Base-by-base conservation (phyloP, 2,797 vertebrate species). In the Myotis myotis region DNA sequence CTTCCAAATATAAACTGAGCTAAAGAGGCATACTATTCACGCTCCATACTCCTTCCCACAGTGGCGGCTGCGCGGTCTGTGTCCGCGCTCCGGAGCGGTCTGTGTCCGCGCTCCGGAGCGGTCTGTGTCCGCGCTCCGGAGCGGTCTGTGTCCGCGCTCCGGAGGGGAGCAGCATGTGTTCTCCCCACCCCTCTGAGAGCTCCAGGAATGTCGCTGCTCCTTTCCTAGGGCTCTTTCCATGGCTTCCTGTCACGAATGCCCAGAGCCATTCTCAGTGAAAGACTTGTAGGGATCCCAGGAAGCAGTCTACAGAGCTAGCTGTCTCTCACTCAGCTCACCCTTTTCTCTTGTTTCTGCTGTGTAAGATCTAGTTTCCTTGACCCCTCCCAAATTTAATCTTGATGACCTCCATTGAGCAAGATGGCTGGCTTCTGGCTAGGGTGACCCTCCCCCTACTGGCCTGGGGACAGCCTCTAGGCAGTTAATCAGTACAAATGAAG, bases 21-120 rank as follows among this genome's bases (percentile, higher is more conserved):
- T 75, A 53, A 55, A 41, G 33, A 55, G 49, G 2, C 5, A 80
- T 0, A 2, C 68, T 5, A 68, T 10, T 8, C n/a, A 36, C 20
- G n/a, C n/a, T 66, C 64, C n/a, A 19, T 66, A n/a, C 64, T 19
- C 3, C 19, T 66, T 33, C 16, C 30, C 30, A 33, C n/a, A 68
- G 64, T 68, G 64, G 17, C 64, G 64, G 17, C 64, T 68, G 64
- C 3, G 5, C n/a, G 10, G 64, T 68, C n/a, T 70, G 36, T 13
- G 19, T 38, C 22, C 1, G 1, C 20, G 30, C 4, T 64, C 2
- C 17, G 19, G 9, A 1, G 5, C n/a, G n/a, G n/a, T n/a, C n/a
- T n/a, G n/a, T n/a, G n/a, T n/a, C n/a, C n/a, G 1, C 20, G 30
- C 4, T 64, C 2, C 17, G 19, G 9, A 1, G 5, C n/a, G 10